Evolutionary conservation across 2,797 vertebrate genomes (phyloP), one percentile per base, ranked within the genome.

Genomic region (Chelon auratus): DNA sequence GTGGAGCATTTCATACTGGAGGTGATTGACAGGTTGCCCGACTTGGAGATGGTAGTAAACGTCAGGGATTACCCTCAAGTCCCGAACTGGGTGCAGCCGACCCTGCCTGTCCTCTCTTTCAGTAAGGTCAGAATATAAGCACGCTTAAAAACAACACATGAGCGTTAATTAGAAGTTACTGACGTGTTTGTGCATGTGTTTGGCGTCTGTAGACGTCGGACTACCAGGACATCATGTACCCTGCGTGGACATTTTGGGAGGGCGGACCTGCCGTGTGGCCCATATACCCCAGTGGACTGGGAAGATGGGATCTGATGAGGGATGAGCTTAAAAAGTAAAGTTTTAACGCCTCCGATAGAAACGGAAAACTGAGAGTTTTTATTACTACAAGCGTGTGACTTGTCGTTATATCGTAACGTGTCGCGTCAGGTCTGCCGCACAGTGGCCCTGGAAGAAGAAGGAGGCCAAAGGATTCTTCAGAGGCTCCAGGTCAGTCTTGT

Each of bases 211-310:
- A 99, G 98, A 99, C 97, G 0, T 66, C 93, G 12, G 97, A 99
- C 60, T 99, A 99, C 87, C 90, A 91, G 72, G 98, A 99, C 83
- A 98, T 99, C 86, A 98, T 99, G 98, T 99, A 99, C 73, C 98
- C 98, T 43, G 98, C 98, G 0, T 99, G 98, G 98, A 99, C 98
- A 0, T 99, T 99, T 79, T 99, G 98, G 98, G 98, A 99, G 93
- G 98, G 98, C 3, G 98, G 98, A 10, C 98, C 98, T 1, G 98
- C 98, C 14, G 97, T 99, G 80, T 99, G 98, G 98, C 98, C 98
- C 51, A 97, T 99, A 81, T 99, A 99, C 76, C 98, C 98, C 33
- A 97, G 96, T 5, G 98, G 98, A 67, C 93, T 99, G 65, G 98
- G 98, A 24, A 95, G 98, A 72, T 99, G 98, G 98, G 98, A 99